Percentiles rank a stretch among this genome's conserved stretches.
Conservation (phyloP, 2,113 vertebrate genomes). For the Pandion haliaetus region DNA sequence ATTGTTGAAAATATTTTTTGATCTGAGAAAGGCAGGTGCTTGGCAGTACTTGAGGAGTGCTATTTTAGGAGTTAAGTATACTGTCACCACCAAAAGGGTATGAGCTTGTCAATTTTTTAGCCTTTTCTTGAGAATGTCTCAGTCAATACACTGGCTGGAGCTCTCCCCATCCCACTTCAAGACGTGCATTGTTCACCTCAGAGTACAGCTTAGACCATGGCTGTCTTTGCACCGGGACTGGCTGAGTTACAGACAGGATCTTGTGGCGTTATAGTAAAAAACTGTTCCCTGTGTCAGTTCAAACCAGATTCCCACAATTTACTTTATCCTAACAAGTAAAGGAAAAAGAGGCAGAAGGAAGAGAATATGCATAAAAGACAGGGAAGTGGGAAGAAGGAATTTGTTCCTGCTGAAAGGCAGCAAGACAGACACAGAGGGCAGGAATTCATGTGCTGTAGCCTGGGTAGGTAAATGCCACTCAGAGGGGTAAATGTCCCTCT, state of each 20-base stretch:
- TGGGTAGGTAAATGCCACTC: neutral
- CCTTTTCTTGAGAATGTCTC: neutral
- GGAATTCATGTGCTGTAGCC: neutral
- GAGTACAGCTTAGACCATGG: neutral
- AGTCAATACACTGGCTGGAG: neutral
- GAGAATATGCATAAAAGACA: neutral
- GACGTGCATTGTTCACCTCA: accelerated
- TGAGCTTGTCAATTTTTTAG: accelerated
- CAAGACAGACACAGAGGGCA: neutral
- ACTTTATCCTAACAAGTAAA: neutral
- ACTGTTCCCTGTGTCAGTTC: neutral
- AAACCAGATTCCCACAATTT: neutral
- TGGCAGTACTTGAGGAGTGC: neutral
- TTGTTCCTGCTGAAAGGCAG: neutral
- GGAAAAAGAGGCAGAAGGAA: neutral
- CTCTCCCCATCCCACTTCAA: neutral
- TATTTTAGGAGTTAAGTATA: neutral
- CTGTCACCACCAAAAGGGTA: neutral
- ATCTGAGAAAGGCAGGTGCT: neutral
- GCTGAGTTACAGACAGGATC: neutral
- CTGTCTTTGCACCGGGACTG: neutral
- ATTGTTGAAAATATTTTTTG: neutral
- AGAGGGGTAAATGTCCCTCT: neutral
- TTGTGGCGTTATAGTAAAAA: neutral
- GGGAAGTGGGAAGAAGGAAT: neutral